Percentiles rank a stretch among this genome's conserved stretches.
Evolutionary conservation across 2,113 vertebrate species (phyloP).

Genomic region (Lanius collurio): DNA sequence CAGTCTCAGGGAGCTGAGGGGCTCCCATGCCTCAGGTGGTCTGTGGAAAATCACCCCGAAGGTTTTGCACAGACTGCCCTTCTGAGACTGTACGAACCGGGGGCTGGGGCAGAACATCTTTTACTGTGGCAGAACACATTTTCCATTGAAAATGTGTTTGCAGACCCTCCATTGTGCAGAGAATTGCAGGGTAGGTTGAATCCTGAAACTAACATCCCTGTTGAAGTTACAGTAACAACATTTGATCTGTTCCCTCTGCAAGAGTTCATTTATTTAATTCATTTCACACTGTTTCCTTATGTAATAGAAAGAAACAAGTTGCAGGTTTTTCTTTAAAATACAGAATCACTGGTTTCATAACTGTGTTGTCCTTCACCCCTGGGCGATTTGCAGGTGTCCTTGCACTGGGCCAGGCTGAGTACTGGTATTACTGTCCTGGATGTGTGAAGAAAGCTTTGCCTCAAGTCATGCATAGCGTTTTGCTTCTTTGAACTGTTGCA

Average conservation of each 20-base stretch:
- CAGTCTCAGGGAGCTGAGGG: not conserved
- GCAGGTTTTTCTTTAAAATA: not conserved
- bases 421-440: not conserved
- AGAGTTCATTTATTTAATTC: not conserved
- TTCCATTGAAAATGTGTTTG: not conserved
- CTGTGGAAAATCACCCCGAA: not conserved
- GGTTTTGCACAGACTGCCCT: not conserved
- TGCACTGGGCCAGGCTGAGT: not conserved
- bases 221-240: not conserved
- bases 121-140: fast-evolving
- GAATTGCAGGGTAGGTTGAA: not conserved
- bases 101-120: not conserved
- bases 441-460: not conserved
- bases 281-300: not conserved
- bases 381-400: not conserved
- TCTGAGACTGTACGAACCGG: fast-evolving
- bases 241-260: not conserved
- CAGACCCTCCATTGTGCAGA: not conserved
- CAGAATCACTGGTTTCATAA: not conserved
- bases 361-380: not conserved
- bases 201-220: not conserved
- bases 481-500: not conserved
- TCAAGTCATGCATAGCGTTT: not conserved
- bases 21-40: not conserved
- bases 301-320: not conserved